Conservation (phyloP, 2,888 invertebrate species). For the Ariolimax columbianus region DNA sequence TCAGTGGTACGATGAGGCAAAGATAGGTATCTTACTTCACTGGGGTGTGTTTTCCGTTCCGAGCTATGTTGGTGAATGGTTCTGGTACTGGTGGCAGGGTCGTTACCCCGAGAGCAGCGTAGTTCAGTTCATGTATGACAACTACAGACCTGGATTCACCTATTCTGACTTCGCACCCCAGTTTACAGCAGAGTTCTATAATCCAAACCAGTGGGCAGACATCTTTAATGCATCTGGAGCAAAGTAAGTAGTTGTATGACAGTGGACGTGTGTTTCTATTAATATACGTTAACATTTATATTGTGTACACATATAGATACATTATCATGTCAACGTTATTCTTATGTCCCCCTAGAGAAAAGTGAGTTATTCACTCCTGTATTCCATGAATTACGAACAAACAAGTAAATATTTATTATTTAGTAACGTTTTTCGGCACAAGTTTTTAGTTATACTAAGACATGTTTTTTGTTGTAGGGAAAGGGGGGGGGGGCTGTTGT, state of each 20-base stretch:
- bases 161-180: constrained; percentile 94
- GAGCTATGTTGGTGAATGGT: constrained; percentile 84
- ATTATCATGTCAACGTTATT: too few species aligned
- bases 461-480: too few species aligned
- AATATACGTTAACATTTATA: too few species aligned
- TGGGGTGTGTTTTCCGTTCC: constrained; percentile 79
- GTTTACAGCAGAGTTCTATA: constrained; percentile 92
- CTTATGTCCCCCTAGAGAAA: too few species aligned
- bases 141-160: constrained; percentile 90
- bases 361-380: too few species aligned
- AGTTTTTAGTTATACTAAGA: too few species aligned
- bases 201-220: constrained; percentile 90
- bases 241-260: constrained; percentile 79
- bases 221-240: constrained; percentile 91
- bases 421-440: too few species aligned
- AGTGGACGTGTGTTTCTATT: neutral
- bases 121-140: constrained; percentile 86
- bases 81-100: constrained; percentile 75
- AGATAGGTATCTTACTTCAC: constrained; percentile 80
- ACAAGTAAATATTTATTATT: too few species aligned
- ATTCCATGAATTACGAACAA: too few species aligned
- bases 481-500: too few species aligned
- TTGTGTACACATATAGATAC: too few species aligned
- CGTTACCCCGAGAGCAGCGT: constrained; percentile 53
- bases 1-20: constrained; percentile 79